A percentile compares a stretch with the other conserved stretches of the same genome.
Conservation (phyloP, 2,797 vertebrate genomes). For the Sphenopsis melanotis region DNA sequence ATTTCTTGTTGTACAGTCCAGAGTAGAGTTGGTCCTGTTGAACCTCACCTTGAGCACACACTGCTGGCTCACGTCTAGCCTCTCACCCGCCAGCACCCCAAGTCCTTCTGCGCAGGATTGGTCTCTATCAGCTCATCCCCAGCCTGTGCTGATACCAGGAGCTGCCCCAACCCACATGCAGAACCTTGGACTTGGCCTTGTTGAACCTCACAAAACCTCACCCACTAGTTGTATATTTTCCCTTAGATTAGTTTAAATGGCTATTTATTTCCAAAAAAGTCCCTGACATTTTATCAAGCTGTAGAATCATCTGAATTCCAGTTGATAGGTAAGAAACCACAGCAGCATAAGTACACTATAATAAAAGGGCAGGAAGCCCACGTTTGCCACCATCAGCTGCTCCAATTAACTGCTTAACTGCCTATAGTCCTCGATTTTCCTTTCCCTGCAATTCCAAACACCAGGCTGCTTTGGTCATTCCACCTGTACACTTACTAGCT, state of each 20-base stretch:
- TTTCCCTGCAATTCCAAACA: not conserved
- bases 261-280: not conserved
- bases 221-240: not conserved
- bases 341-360: not conserved
- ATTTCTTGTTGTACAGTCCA: not conserved
- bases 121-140: not conserved
- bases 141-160: not conserved
- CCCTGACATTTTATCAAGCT: not conserved
- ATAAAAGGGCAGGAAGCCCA: not conserved
- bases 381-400: not conserved
- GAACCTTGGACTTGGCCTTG: not conserved
- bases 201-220: not conserved
- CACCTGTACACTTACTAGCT: not conserved
- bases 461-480: not conserved
- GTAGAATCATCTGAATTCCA: not conserved
- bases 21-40: not conserved
- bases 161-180: rapidly evolving
- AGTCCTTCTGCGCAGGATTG: not conserved
- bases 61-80: not conserved
- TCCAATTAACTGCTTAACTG: not conserved
- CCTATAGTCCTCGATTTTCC: not conserved
- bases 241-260: not conserved
- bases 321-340: not conserved
- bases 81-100: not conserved
- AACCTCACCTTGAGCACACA: not conserved